Base-by-base conservation (phyloP, 1,140 invertebrate genomes). In the Leucophenga varia region DNA sequence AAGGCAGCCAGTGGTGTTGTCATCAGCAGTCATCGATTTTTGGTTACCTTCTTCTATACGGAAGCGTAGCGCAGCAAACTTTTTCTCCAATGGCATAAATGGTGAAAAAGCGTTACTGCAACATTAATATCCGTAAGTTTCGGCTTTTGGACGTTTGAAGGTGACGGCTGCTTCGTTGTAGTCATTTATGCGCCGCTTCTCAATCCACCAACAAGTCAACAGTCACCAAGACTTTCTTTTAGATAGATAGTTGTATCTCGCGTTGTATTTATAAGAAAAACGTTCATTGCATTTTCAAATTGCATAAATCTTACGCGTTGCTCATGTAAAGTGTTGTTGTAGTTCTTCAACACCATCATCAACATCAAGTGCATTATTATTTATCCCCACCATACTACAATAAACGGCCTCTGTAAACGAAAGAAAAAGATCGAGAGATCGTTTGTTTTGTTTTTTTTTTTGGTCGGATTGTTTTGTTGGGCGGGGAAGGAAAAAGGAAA, bases 321-420 rank as follows among this genome's bases (percentile, higher is more conserved):
- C n/a, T n/a, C n/a, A n/a, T n/a, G n/a, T n/a, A n/a, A n/a, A n/a
- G n/a, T n/a, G 22, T 10, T 25, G 14, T 18, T 37, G 14, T 57
- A 39, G 60, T 52, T 54, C 52, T 45, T 61, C 60, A 32, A 32
- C 14, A n/a, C n/a, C n/a, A n/a, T n/a, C n/a, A n/a, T n/a, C n/a
- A n/a, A n/a, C n/a, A n/a, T n/a, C n/a, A n/a, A n/a, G n/a, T n/a
- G n/a, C n/a, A n/a, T n/a, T n/a, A 46, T 47, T 63, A 68, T 68
- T 73, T 72, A 68, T 73, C 71, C 70, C 71, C 71, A 74, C 70
- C 71, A 74, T 73, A 69, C 69, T 64, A 74, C 71, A 64, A 73
- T 69, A 69, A 64, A 57, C 71, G 71, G 71, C 71, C 71, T 74
- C 71, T 74, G 71, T 71, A 71, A 74, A 73, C 53, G 60, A 72